A percentile compares a stretch with the other conserved stretches of the same genome.
Conservation (phyloP, 2,113 vertebrate species). For the Morone saxatilis region DNA sequence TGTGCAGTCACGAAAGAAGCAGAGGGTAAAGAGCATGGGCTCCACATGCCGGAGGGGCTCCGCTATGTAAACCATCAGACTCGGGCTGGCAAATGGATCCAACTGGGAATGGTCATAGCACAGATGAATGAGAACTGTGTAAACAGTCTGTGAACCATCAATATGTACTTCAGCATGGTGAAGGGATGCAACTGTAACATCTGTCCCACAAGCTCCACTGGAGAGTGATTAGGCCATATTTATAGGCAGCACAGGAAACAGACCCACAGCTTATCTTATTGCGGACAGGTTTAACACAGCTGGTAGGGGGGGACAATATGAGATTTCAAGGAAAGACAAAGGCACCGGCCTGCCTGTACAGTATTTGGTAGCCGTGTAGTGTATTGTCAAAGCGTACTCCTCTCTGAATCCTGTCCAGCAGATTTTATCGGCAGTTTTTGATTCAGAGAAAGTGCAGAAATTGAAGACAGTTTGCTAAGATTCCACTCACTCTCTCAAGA, state of each 20-base stretch:
- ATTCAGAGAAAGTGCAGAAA: slow-evolving; percentile 68
- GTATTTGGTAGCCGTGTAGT: slow-evolving; percentile 41
- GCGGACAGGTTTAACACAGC: slow-evolving; percentile 63
- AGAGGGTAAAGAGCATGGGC: slow-evolving; percentile 69
- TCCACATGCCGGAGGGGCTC: slow-evolving; percentile 75
- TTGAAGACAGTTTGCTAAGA: slow-evolving; percentile 65
- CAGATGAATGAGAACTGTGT: slow-evolving; percentile 79
- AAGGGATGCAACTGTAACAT: slow-evolving; percentile 72
- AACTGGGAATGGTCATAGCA: slow-evolving; percentile 73
- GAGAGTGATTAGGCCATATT: slow-evolving; percentile 65
- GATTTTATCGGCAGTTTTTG: slow-evolving; percentile 60
- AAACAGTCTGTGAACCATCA: slow-evolving; percentile 78
- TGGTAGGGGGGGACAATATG: slow-evolving; percentile 56
- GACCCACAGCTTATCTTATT: slow-evolving; percentile 59
- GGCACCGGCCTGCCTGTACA: slow-evolving; percentile 11
- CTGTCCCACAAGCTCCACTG: slow-evolving; percentile 53
- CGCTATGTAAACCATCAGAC: slow-evolving; percentile 62
- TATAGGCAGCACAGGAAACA: slow-evolving; percentile 65
- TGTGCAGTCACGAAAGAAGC: slow-evolving; percentile 72
- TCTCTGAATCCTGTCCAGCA: slow-evolving; percentile 52
- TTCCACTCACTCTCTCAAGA: slow-evolving; percentile 64
- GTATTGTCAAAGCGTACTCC: slow-evolving; percentile 28
- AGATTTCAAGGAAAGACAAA: slow-evolving; percentile 53
- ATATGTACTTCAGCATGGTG: slow-evolving; percentile 52
- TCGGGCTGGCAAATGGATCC: slow-evolving; percentile 59